A percentile compares a stretch with the other conserved stretches of the same genome.
Evolutionary conservation across 2,797 vertebrate species (phyloP).

Genomic region (Luscinia luscinia): DNA sequence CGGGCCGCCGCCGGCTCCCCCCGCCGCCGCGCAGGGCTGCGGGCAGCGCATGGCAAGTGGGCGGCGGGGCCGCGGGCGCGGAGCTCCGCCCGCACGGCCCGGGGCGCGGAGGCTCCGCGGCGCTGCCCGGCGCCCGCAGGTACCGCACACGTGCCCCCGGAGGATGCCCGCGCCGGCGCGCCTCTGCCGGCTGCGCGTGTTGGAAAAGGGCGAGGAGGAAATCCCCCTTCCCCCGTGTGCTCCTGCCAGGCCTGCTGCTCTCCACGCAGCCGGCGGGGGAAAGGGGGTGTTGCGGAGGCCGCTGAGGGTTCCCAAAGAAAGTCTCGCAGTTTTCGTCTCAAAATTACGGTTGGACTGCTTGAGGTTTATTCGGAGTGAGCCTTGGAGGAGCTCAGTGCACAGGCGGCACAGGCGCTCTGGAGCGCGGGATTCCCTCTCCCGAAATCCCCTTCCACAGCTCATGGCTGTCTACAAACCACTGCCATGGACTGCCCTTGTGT

Average conservation of each 20-base stretch:
- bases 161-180: neutral
- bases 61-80: constrained; percentile 40
- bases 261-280: neutral
- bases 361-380: neutral
- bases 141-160: neutral
- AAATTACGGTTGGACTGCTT: neutral
- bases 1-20: neutral
- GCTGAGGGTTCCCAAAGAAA: neutral
- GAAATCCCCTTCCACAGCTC: neutral
- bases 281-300: neutral
- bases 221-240: neutral
- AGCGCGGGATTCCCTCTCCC: neutral
- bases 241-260: neutral
- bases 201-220: neutral
- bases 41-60: constrained; percentile 60
- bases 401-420: rapidly evolving
- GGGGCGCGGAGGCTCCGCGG: neutral
- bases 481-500: neutral
- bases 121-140: neutral
- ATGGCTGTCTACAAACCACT: rapidly evolving
- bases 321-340: neutral
- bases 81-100: constrained; percentile 29
- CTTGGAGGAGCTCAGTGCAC: neutral
- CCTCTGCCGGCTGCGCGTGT: neutral
- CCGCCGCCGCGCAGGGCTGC: neutral